A percentile compares a stretch with the other conserved stretches of the same genome.
These are phyloP conservation scores for Oophaga sylvatica DNA, from an alignment of 2,797 vertebrate genomes.

Conservation along the genomic window DNA sequence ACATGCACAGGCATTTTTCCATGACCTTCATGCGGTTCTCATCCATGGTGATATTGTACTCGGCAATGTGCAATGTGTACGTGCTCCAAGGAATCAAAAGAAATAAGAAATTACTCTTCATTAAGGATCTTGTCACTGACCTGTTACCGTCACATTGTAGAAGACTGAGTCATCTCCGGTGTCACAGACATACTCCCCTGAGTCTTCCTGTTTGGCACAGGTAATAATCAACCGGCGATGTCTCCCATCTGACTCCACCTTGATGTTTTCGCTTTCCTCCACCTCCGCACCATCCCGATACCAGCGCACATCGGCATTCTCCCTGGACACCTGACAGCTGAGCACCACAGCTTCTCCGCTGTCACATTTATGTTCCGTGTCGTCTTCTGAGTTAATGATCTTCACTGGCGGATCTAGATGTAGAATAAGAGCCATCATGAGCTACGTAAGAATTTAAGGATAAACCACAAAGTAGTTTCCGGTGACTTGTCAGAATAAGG, in stretches of 20 bases:
- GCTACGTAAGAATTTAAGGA: background rate
- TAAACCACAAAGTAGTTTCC: too few species aligned
- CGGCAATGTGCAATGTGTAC: background rate
- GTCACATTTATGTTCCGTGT: slow-evolving; percentile 78
- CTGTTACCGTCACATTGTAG: slow-evolving; percentile 88
- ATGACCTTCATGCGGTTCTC: background rate
- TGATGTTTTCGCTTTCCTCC: slow-evolving; percentile 74
- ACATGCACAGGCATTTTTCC: background rate
- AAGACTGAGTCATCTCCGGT: slow-evolving; percentile 88
- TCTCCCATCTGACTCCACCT: slow-evolving; percentile 82
- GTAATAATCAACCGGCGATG: slow-evolving; percentile 82
- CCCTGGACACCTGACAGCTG: slow-evolving; percentile 86
- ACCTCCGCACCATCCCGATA: slow-evolving; percentile 91
- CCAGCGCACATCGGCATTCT: slow-evolving; percentile 80
- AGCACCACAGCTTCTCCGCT: slow-evolving; percentile 84
- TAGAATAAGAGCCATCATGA: background rate
- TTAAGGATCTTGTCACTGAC: slow-evolving; percentile 68
- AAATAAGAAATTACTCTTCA: background rate
- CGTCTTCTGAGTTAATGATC: slow-evolving; percentile 85
- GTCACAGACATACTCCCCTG: slow-evolving; percentile 92
- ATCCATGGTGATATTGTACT: background rate
- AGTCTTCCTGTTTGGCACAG: slow-evolving; percentile 75
- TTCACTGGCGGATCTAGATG: slow-evolving; percentile 83
- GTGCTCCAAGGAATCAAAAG: background rate
- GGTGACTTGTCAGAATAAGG: too few species aligned